Base-by-base conservation (phyloP, 2,888 invertebrate genomes). In the Meloe dianella region DNA sequence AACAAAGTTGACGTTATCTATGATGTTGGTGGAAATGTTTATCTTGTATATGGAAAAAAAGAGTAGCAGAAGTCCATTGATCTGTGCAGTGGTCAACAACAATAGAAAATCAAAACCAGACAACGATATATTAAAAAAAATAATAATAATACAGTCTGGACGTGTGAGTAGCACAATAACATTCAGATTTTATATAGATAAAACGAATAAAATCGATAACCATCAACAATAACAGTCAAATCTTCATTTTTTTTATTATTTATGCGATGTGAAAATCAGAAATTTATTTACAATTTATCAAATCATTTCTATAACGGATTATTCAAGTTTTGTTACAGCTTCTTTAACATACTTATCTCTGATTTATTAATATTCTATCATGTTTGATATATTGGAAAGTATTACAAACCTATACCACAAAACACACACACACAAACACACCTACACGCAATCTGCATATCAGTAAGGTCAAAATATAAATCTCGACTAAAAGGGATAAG, bases 401-500 rank as follows among this genome's bases (percentile, higher is more conserved):
- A n/a, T n/a, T n/a, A n/a, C n/a, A n/a, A n/a, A n/a, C n/a, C n/a
- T n/a, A n/a, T n/a, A n/a, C n/a, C n/a, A n/a, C n/a, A n/a, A n/a
- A n/a, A n/a, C n/a, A n/a, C n/a, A n/a, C n/a, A n/a, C n/a, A n/a
- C n/a, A n/a, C n/a, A n/a, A n/a, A n/a, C n/a, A n/a, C n/a, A n/a
- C n/a, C n/a, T 47, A 8, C 17, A 47, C 6, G 38, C 38, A 47
- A 47, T 8, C 47, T 2, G 17, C 9, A 47, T 47, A 47, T 47
- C 47, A 47, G 47, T 20, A 47, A 20, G 47, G 47, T 47, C 17
- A 47, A 47, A 47, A 47, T 47, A 20, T 47, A 38, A 38, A 38
- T 38, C 38, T 12, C 38, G 14, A 5, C 38, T 38, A n/a, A 38
- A 12, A 38, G 2, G 38, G 14, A 38, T 38, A 38, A 38, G n/a